Base-by-base conservation (phyloP, 2,888 invertebrate species). In the Mythimna impura region DNA sequence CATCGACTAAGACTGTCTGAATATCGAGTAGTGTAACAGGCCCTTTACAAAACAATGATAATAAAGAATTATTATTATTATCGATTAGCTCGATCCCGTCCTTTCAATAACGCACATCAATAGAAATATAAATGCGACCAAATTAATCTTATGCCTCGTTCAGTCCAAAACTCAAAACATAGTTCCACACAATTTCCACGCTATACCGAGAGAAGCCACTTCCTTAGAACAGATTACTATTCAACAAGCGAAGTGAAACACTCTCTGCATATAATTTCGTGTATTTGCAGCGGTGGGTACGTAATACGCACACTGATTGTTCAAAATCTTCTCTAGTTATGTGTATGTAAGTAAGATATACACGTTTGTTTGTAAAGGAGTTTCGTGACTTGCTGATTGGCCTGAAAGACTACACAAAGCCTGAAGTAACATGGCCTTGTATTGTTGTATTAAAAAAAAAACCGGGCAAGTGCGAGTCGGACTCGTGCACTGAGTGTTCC, bases 241-340 rank as follows among this genome's bases (percentile, higher is more conserved):
- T 89, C 89, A 82, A 82, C 83, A 73, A 78, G 83, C 86, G 80
- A 78, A 71, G 76, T 80, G 82, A 47, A 73, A 77, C 80, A 66
- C 74, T 68, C 73, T 80, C 78, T 85, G 87, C 87, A 88, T 87
- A 88, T 89, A 87, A 89, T 89, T 86, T 74, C 71, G 80, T 78
- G 84, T 90, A 90, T 91, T 90, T 90, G 90, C 89, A 86, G 80
- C 47, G 30, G 68, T 80, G 75, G 52, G 71, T 78, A 80, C 55
- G 76, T 82, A 78, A 75, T 87, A 85, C 69, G 60, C 80, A 71
- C 76, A 80, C 83, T 88, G 91, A 89, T 90, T 91, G 89, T 88
- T 87, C 82, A 75, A 81, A 89, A 90, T 77, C 62, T 73, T 55
- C 47, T 70, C 34, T 60, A 8, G 58, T n/a, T 40, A 40, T 17